Evolutionary conservation across 2,888 invertebrate genomes (phyloP).

Genomic region (Dromius quadrimaculatus): DNA sequence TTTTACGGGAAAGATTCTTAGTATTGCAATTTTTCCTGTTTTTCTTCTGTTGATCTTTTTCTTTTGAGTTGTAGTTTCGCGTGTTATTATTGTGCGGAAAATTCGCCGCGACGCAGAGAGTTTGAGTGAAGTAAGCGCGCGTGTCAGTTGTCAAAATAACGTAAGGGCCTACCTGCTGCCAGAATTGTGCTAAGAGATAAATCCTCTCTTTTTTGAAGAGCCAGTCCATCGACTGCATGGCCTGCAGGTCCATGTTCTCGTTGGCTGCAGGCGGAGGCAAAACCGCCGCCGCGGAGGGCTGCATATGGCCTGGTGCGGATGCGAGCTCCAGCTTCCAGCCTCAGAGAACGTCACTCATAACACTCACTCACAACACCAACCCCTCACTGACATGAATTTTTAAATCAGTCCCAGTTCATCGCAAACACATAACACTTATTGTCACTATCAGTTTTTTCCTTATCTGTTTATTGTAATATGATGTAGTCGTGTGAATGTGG

Average conservation of each 20-base stretch:
- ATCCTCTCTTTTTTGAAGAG: slow-evolving; percentile 95
- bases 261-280: slow-evolving; percentile 74
- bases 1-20: too few relatives aligned
- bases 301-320: slow-evolving; percentile 58
- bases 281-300: slow-evolving; percentile 76
- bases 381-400: not conserved
- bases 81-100: too few relatives aligned
- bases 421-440: not conserved
- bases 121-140: too few relatives aligned
- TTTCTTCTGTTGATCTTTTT: too few relatives aligned
- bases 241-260: slow-evolving; percentile 91
- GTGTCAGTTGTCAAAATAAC: too few relatives aligned
- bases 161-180: slow-evolving; percentile 88
- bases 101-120: too few relatives aligned
- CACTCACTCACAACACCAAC: slow-evolving; percentile 13
- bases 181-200: slow-evolving; percentile 93
- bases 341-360: slow-evolving; percentile 10
- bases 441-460: not conserved
- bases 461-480: not conserved
- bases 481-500: slow-evolving; percentile 3
- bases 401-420: slow-evolving; percentile 5
- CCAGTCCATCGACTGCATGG: slow-evolving; percentile 97
- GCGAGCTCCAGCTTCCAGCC: slow-evolving; percentile 16
- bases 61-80: too few relatives aligned
- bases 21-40: too few relatives aligned